Conservation (phyloP, 2,113 vertebrate species). For the Ochotona curzoniae region DNA sequence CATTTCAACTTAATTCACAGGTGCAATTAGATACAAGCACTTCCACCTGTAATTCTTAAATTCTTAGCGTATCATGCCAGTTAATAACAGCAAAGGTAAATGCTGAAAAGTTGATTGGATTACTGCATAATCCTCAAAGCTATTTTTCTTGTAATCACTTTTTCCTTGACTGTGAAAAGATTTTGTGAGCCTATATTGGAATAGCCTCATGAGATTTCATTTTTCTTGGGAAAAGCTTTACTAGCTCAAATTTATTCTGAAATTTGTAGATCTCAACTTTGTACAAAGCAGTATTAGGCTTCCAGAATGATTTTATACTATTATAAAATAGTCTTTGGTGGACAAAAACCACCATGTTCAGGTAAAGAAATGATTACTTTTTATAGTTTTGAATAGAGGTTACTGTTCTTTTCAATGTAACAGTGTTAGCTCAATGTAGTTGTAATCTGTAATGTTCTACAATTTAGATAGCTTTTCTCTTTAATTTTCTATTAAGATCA, state of each 20-base stretch:
- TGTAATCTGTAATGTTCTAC: neutral
- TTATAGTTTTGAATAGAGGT: neutral
- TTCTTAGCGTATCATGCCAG: neutral
- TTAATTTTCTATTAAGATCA: neutral
- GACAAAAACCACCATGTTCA: neutral
- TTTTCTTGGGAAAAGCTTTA: conserved; percentile 21
- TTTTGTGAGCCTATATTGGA: neutral
- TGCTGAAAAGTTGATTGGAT: neutral
- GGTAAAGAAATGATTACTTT: neutral
- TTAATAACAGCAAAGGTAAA: neutral
- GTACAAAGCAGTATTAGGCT: neutral
- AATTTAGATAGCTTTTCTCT: neutral
- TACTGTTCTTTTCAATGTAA: neutral
- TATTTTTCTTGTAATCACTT: conserved; percentile 20
- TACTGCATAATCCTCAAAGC: neutral
- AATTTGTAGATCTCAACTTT: neutral
- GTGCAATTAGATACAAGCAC: conserved; percentile 2
- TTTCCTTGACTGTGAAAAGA: conserved; percentile 32
- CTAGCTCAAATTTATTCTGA: neutral
- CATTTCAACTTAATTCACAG: conserved; percentile 49
- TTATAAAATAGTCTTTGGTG: neutral
- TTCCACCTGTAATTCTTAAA: conserved; percentile 15
- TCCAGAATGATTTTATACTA: neutral
- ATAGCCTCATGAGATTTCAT: conserved; percentile 16
- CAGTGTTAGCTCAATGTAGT: neutral